Conservation (phyloP, 1,140 invertebrate species). For the Helicoverpa zea region DNA sequence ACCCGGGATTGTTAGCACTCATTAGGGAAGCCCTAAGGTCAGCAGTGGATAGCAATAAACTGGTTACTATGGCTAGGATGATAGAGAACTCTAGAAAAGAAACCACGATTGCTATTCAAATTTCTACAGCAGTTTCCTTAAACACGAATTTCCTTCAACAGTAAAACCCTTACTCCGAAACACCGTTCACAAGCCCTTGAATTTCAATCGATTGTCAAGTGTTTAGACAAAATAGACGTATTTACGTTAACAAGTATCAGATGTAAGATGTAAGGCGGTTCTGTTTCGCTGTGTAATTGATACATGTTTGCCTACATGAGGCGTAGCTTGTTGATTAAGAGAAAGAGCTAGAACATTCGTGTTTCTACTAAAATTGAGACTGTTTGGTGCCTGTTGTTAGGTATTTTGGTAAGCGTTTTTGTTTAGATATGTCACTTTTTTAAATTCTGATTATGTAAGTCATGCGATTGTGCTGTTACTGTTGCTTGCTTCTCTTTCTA, state of each 20-base stretch:
- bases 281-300: constrained; percentile 34
- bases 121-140: too few species aligned
- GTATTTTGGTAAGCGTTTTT: neutral
- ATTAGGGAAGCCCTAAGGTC: too few species aligned
- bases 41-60: too few species aligned
- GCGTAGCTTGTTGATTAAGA: constrained; percentile 12
- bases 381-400: neutral
- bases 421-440: neutral
- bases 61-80: too few species aligned
- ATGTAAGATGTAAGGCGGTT: constrained; percentile 25
- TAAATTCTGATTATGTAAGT: too few species aligned
- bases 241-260: neutral
- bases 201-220: neutral
- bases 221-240: neutral
- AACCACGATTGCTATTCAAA: too few species aligned
- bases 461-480: too few species aligned
- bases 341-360: constrained; percentile 18
- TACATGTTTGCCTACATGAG: constrained; percentile 24
- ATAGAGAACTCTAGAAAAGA: too few species aligned
- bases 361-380: neutral
- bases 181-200: neutral
- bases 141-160: too few species aligned
- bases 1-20: too few species aligned
- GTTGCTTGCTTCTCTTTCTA: too few species aligned
- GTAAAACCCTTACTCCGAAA: neutral